These are phyloP conservation scores for Aphidius ervi DNA, from an alignment of 1,140 invertebrate genomes.

Conservation along the genomic window DNA sequence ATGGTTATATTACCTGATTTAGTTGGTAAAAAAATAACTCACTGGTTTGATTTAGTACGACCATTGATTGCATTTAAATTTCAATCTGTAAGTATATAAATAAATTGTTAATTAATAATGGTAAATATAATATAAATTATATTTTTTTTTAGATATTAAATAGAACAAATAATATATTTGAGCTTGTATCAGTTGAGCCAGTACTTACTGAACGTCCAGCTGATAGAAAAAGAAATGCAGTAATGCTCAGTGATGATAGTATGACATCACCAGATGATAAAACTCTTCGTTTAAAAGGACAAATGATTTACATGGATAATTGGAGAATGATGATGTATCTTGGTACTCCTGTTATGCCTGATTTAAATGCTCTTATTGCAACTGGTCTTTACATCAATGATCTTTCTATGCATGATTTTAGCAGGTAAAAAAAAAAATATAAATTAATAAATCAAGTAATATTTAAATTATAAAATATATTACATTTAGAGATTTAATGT, in stretches of 20 bases:
- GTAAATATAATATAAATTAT: not conserved
- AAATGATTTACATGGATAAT: slow-evolving; percentile 98
- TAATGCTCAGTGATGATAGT: slow-evolving; percentile 61
- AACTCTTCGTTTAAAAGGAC: slow-evolving; percentile 80
- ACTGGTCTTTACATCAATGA: slow-evolving; percentile 95
- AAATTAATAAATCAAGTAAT: not conserved
- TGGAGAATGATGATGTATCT: slow-evolving; percentile 97
- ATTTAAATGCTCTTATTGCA: slow-evolving; percentile 81
- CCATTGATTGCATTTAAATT: slow-evolving; percentile 93
- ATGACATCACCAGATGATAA: slow-evolving; percentile 61
- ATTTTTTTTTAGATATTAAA: slow-evolving; percentile 73
- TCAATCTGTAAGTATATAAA: slow-evolving; percentile 72
- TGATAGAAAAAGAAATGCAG: slow-evolving; percentile 52
- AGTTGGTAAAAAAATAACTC: slow-evolving; percentile 82
- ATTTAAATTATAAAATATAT: slow-evolving; percentile 3
- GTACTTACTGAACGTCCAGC: slow-evolving; percentile 65
- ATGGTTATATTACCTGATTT: slow-evolving; percentile 85
- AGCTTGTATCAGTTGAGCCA: slow-evolving; percentile 82
- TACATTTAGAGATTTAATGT: slow-evolving; percentile 77
- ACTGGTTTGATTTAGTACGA: slow-evolving; percentile 85
- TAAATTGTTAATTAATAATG: slow-evolving; percentile 2
- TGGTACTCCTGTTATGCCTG: slow-evolving; percentile 92
- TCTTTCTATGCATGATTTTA: slow-evolving; percentile 96
- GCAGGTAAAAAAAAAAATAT: slow-evolving; percentile 59
- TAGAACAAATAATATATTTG: slow-evolving; percentile 93